Percentiles rank a stretch among this genome's conserved stretches.
These are phyloP conservation scores for Amblyornis subalaris DNA, from an alignment of 2,113 vertebrate genomes.

Conservation along the genomic window DNA sequence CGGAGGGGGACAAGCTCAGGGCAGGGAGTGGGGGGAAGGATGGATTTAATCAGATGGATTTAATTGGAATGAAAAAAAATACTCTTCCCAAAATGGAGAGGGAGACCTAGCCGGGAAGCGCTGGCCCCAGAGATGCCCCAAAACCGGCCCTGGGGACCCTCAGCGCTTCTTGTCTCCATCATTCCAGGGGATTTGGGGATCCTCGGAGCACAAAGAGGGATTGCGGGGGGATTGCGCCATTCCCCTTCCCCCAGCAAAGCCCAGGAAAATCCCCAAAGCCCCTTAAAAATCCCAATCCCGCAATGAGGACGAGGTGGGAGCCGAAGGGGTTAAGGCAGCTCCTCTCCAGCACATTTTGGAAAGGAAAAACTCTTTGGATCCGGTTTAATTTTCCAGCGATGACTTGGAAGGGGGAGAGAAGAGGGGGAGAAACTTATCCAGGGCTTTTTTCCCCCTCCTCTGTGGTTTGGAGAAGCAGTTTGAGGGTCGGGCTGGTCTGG, in stretches of 20 bases:
- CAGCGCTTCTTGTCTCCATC: rapidly evolving
- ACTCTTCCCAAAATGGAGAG: slow-evolving; percentile 8
- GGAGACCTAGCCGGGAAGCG: neutral
- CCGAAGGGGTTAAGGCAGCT: slow-evolving; percentile 32
- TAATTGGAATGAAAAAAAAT: neutral
- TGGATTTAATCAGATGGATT: slow-evolving; percentile 4
- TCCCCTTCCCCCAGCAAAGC: neutral
- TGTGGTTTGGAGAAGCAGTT: neutral
- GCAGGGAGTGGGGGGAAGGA: neutral
- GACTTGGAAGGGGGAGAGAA: slow-evolving; percentile 18
- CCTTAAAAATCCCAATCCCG: neutral
- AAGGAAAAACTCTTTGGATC: slow-evolving; percentile 50
- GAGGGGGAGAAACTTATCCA: neutral
- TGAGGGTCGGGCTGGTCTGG: neutral
- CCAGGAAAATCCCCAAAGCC: neutral
- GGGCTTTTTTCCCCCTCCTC: neutral
- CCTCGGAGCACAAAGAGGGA: neutral
- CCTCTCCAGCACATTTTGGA: slow-evolving; percentile 42
- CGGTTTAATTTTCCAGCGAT: slow-evolving; percentile 47
- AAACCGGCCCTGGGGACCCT: rapidly evolving
- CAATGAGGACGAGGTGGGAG: rapidly evolving
- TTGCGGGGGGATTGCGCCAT: rapidly evolving
- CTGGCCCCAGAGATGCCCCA: neutral
- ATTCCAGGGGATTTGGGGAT: neutral
- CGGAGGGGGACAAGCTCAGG: neutral